These are phyloP conservation scores for Xiphorhynchus elegans DNA, from an alignment of 2,113 vertebrate species.

Conservation along the genomic window DNA sequence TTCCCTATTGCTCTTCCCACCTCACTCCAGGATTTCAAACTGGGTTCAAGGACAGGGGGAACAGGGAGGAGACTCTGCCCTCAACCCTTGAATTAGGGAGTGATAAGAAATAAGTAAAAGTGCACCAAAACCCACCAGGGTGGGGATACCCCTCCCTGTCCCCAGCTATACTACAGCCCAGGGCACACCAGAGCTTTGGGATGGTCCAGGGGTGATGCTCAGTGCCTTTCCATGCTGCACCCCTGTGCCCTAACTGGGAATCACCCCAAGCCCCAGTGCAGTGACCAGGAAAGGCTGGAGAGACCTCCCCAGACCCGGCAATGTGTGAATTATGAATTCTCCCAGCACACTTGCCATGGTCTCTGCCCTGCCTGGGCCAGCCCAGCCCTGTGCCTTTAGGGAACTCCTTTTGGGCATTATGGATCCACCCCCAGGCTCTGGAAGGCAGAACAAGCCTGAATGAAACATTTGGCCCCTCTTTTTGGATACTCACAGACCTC, in stretches of 20 bases:
- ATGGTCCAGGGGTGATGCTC: rapidly evolving
- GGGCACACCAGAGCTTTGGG: rapidly evolving
- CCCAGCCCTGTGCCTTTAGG: rapidly evolving
- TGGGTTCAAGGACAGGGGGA: too few relatives aligned
- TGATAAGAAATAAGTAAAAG: not conserved
- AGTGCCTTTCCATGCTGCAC: not conserved
- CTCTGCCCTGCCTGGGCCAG: not conserved
- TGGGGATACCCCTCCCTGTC: not conserved
- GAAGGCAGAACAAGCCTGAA: not conserved
- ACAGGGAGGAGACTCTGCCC: not conserved
- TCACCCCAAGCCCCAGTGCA: rapidly evolving
- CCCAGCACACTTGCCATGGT: rapidly evolving
- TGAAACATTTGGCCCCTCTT: not conserved
- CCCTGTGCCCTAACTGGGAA: not conserved
- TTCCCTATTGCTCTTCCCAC: not conserved
- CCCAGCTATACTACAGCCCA: rapidly evolving
- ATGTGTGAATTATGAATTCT: not conserved
- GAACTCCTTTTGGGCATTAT: too few relatives aligned
- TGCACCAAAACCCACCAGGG: not conserved
- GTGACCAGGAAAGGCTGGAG: not conserved
- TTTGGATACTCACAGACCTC: not conserved
- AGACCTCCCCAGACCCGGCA: not conserved
- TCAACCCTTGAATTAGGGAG: not conserved
- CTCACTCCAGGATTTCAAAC: not conserved
- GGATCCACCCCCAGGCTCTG: not conserved